Evolutionary conservation across 1,140 invertebrate species (phyloP), one percentile per base, ranked within the genome.

Genomic region (Apolygus lucorum): DNA sequence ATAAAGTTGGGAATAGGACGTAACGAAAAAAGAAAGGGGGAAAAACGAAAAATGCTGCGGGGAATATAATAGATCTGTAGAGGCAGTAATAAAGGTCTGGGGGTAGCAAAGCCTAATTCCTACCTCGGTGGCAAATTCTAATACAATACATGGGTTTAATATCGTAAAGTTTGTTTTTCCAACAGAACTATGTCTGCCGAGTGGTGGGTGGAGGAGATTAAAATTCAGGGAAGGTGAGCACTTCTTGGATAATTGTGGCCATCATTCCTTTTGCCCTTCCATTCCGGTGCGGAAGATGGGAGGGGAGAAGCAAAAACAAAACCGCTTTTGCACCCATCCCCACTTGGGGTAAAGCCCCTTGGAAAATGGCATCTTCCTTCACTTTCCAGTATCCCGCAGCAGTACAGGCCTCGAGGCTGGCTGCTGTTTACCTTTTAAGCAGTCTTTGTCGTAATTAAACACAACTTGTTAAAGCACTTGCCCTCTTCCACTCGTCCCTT

Each of bases 111-210:
- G 52, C 68, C 68, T 69, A 69, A 69, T 69, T 69, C 62, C 68
- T 28, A 34, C 26, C 28, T 28, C 28, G 27, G 52, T 24, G 59
- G 68, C 68, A 69, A 69, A 69, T 69, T 69, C 52, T 69, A 69
- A 69, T 69, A 69, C 68, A 69, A 69, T 69, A 69, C 68, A 69
- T 69, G 68, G 68, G 25, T 69, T 69, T 69, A 69, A 69, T 69
- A 69, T 69, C 68, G 68, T 69, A 69, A 69, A 69, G 68, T 69
- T 69, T 69, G 68, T 69, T 69, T 69, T 69, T 69, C 68, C 62
- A 21, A 65, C 28, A 29, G 68, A 54, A 34, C 54, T 63, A 59
- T 69, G 52, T 54, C 34, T 54, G 34, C 13, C 22, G 8, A 66
- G 13, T 14, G 52, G 68, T 22, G 68, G 29, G 59, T 27, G 54